Evolutionary conservation across 37 sponge, comb jelly and placozoan species (phyloP), one percentile per base, ranked within the genome.

Genomic region (Dysidea cf. avara): DNA sequence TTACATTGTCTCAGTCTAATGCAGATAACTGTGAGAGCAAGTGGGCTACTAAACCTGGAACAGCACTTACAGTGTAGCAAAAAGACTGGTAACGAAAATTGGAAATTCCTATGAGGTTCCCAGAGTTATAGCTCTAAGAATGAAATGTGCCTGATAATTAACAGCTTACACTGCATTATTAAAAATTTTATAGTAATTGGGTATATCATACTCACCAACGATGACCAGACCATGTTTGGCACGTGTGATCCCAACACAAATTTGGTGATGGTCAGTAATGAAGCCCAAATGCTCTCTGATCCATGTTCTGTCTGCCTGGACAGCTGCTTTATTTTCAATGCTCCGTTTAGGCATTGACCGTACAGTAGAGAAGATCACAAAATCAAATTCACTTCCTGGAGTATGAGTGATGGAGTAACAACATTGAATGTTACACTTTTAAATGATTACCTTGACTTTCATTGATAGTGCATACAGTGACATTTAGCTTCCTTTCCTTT

Each of bases 381-480:
- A 60, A 18, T 76, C 83, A 68, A 51, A 75, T 43, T 83, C 83
- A 61, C 70, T 69, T 6, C 83, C 83, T 83, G 11, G n/a, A n/a
- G n/a, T n/a, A n/a, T n/a, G n/a, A n/a, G n/a, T n/a, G n/a, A n/a
- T n/a, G n/a, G n/a, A n/a, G n/a, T n/a, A n/a, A n/a, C n/a, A n/a
- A n/a, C n/a, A n/a, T n/a, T n/a, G n/a, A n/a, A n/a, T n/a, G n/a
- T n/a, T n/a, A n/a, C n/a, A n/a, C n/a, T n/a, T n/a, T n/a, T n/a
- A n/a, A n/a, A n/a, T n/a, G n/a, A 22, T 24, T 32, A 83, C 84
- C 84, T 83, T 83, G 84, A 34, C 84, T 83, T 21, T 83, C 84
- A 32, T 76, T 83, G n/a, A 83, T 76, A 43, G 84, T 76, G 34
- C 53, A 56, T 17, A 83, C 77, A 43, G 46, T 43, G 1, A 83